phyloP scores from a whole-genome alignment of 2,113 vertebrate genomes.

The Rafetus swinhoei region DNA sequence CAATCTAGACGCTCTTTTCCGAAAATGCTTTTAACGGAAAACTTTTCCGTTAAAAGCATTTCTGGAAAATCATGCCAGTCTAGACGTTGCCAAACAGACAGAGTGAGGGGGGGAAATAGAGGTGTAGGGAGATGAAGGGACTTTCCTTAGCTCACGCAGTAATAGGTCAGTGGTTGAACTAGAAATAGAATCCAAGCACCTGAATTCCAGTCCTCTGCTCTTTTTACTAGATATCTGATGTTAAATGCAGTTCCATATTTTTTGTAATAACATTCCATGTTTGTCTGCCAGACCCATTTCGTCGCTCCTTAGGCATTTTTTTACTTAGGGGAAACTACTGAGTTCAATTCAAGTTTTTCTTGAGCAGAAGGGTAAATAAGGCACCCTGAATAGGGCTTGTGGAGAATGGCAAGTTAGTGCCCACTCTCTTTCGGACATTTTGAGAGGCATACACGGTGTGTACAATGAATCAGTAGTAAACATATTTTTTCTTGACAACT shows the following conservation, averaged over 20 bases:
- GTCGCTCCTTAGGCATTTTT: neutral
- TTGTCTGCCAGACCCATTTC: neutral
- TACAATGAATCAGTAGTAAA: neutral
- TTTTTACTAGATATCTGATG: neutral
- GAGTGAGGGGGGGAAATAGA: neutral
- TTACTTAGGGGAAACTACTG: neutral
- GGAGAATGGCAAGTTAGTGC: neutral
- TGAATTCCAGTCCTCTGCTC: neutral
- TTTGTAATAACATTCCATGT: neutral
- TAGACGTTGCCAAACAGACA: too few relatives aligned
- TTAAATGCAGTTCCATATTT: neutral
- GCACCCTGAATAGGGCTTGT: neutral
- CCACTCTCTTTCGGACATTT: neutral
- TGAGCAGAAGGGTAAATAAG: neutral
- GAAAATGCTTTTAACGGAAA: too few relatives aligned
- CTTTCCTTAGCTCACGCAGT: constrained; percentile 15
- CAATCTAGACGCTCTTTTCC: too few relatives aligned
- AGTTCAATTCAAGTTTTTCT: neutral
- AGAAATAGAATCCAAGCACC: neutral
- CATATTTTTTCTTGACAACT: neutral
- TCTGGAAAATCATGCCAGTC: too few relatives aligned
- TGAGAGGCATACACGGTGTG: neutral
- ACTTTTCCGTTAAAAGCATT: too few relatives aligned
- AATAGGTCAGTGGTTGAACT: neutral
- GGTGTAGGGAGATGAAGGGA: neutral